Evolutionary conservation across 2,888 invertebrate species (phyloP), one percentile per base, ranked within the genome.

Genomic region (Acleris literana): DNA sequence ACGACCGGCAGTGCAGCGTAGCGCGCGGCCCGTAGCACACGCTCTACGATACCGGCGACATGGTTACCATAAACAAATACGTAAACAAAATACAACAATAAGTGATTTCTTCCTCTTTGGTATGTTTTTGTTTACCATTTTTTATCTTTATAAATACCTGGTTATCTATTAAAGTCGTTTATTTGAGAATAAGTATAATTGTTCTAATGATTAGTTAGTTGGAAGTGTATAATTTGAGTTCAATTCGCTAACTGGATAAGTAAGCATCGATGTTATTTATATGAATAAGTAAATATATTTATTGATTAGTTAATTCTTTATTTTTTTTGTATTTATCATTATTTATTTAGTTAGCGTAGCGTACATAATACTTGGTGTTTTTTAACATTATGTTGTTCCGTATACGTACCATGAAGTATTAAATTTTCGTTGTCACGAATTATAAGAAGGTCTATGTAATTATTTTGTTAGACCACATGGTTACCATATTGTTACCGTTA

Each of bases 1-100:
- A 53, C 61, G 43, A n/a, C 20, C 64, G 39, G n/a, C 68, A 57
- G 64, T 64, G 22, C n/a, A 52, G 60, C 64, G 68, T 68, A 68
- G 68, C 64, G 11, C 64, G 51, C 44, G 56, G 61, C 29, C 29
- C 61, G 57, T 61, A 62, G 66, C 66, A 66, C 57, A 52, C 66
- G 66, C 57, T 11, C 29, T 5, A 57, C 61, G 55, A 17, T 6
- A 46, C 17, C n/a, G 46, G 17, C 6, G 5, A 43, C 20, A 56
- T 62, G 52, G 39, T 53, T 43, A 48, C 25, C 16, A 1, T 11
- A 29, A n/a, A 61, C 61, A 44, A 33, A 65, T 39, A 61, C 64
- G 54, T 60, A 60, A 63, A 56, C 53, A 61, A 51, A 17, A 16
- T n/a, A 44, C 7, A 9, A 13, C 2, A 46, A 46, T n/a, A 46